These are phyloP conservation scores for Panagrolaimus sp. DNA, from an alignment of 1,140 invertebrate species.

Conservation along the genomic window DNA sequence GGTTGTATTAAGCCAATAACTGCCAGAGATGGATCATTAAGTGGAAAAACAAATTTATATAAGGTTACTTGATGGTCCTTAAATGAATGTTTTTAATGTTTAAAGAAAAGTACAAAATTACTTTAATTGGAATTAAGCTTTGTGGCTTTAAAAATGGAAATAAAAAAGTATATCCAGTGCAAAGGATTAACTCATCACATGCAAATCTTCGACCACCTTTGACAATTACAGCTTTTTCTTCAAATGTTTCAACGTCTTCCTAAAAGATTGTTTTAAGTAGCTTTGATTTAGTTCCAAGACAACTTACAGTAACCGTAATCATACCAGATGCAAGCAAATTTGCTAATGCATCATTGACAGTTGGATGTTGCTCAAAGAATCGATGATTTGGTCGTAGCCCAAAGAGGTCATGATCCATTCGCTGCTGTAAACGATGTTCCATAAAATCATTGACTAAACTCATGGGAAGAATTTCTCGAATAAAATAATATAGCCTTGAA, in stretches of 20 bases:
- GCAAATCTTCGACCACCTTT: slow-evolving; percentile 49
- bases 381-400: slow-evolving; percentile 61
- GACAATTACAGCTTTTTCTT: slow-evolving; percentile 58
- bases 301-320: slow-evolving; percentile 58
- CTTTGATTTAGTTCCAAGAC: too few relatives aligned
- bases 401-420: slow-evolving; percentile 61
- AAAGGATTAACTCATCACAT: slow-evolving; percentile 58
- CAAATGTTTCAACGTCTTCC: slow-evolving; percentile 58
- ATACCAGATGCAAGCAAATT: slow-evolving; percentile 62
- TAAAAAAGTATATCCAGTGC: slow-evolving; percentile 60
- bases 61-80: slow-evolving; percentile 60
- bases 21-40: slow-evolving; percentile 60
- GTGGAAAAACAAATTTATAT: slow-evolving; percentile 62
- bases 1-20: slow-evolving; percentile 63
- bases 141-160: slow-evolving; percentile 59
- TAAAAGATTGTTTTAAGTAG: slow-evolving; percentile 29
- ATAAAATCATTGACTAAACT: slow-evolving; percentile 58
- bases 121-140: slow-evolving; percentile 40
- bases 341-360: slow-evolving; percentile 64
- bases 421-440: slow-evolving; percentile 54
- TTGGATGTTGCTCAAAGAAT: slow-evolving; percentile 62
- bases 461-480: slow-evolving; percentile 48
- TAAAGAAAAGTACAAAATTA: slow-evolving; percentile 25
- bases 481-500: slow-evolving; percentile 36
- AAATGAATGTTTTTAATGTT: not conserved